Conservation (phyloP, 2,797 vertebrate genomes). For the Neosalanx taihuensis region DNA sequence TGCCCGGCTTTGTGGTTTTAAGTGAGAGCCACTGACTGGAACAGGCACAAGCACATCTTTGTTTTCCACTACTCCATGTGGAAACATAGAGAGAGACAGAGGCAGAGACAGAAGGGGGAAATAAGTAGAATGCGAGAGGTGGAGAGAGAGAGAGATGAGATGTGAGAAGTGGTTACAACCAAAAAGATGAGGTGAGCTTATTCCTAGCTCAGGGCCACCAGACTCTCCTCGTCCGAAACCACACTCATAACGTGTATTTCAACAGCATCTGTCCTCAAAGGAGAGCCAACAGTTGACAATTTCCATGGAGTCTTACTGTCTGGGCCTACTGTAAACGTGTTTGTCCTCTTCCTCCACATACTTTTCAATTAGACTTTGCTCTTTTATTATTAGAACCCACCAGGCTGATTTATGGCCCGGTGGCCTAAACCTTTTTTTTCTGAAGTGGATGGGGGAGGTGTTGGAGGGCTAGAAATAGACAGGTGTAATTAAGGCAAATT, state of each 20-base stretch:
- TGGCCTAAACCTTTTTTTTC: constrained; percentile 20
- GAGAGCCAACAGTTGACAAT: constrained; percentile 37
- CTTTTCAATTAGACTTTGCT: constrained; percentile 20
- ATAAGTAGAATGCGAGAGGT: too few relatives aligned
- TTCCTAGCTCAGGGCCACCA: constrained; percentile 31
- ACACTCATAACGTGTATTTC: constrained; percentile 54
- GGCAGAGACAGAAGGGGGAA: background rate
- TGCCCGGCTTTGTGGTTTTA: constrained; percentile 39
- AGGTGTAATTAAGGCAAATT: constrained; percentile 69
- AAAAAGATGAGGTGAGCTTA: constrained; percentile 54
- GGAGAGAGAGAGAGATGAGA: constrained; percentile 1
- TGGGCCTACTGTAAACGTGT: constrained; percentile 57
- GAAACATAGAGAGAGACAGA: background rate
- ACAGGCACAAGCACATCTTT: constrained; percentile 66
- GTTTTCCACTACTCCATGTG: constrained; percentile 51
- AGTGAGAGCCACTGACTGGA: constrained; percentile 34
- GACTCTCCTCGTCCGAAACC: constrained; percentile 53
- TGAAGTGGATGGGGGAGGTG: constrained; percentile 18
- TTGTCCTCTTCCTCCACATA: constrained; percentile 41
- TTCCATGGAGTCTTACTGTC: constrained; percentile 55
- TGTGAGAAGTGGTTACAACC: constrained; percentile 46
- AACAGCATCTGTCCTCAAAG: constrained; percentile 53
- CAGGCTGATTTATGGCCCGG: constrained; percentile 51
- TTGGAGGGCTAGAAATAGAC: constrained; percentile 50
- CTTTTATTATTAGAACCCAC: constrained; percentile 29